Conservation (phyloP, 2,888 invertebrate species). For the Tachina grossa region DNA sequence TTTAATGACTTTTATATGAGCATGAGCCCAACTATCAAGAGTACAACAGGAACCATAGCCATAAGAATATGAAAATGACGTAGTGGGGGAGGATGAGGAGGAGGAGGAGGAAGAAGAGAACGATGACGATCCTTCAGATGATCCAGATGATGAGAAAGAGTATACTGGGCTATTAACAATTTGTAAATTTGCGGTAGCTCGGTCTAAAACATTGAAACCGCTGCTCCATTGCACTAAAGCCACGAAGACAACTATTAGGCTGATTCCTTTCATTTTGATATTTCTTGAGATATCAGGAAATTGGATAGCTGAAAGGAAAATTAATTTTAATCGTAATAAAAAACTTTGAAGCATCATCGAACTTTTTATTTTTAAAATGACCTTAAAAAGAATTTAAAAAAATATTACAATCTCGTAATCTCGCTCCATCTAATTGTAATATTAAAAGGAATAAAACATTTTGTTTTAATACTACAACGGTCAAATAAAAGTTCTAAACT, state of each 20-base stretch:
- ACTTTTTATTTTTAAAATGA: neutral
- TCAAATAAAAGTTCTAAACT: too few species aligned
- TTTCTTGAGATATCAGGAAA: neutral
- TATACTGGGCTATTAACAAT: neutral
- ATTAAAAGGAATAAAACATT: too few species aligned
- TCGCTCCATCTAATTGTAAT: too few species aligned
- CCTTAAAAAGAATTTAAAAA: too few species aligned
- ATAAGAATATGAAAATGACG: constrained; percentile 39
- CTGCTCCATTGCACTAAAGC: constrained; percentile 73
- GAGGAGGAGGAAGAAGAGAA: constrained; percentile 54
- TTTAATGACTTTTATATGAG: constrained; percentile 77
- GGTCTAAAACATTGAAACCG: constrained; percentile 72
- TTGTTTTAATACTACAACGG: too few species aligned
- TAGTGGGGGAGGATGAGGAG: constrained; percentile 28
- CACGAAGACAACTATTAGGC: constrained; percentile 75
- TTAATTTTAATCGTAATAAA: neutral
- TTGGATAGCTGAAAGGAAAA: constrained; percentile 23
- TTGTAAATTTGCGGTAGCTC: constrained; percentile 10
- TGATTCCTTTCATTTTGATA: constrained; percentile 76
- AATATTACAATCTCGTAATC: too few species aligned
- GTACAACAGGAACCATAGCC: constrained; percentile 63
- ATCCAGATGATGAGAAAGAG: constrained; percentile 59
- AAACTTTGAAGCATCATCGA: neutral
- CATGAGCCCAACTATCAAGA: constrained; percentile 78
- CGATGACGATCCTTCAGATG: constrained; percentile 37